Evolutionary conservation across 1,140 invertebrate species (phyloP).

Genomic region (Riptortus pedestris): DNA sequence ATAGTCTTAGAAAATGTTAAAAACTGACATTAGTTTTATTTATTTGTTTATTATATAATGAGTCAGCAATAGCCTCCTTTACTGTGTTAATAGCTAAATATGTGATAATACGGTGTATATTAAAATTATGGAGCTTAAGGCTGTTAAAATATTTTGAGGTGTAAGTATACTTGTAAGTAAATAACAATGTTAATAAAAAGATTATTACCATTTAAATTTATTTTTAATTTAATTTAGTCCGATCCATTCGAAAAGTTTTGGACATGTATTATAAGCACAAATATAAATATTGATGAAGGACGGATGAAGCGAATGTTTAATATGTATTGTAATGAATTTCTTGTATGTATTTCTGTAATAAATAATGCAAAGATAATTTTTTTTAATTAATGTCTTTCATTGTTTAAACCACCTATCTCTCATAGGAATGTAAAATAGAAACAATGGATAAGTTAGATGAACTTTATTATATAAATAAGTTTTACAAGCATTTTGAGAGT

Average conservation of each 20-base stretch:
- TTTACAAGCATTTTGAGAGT: no score
- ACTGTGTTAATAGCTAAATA: constrained; percentile 23
- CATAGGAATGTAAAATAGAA: no score
- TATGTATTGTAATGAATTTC: constrained; percentile 21
- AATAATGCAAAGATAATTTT: constrained; percentile 25
- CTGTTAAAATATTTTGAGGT: constrained; percentile 20
- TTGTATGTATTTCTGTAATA: constrained; percentile 29
- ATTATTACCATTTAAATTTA: constrained; percentile 9
- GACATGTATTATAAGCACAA: constrained; percentile 21
- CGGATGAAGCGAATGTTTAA: constrained; percentile 6
- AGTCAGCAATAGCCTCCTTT: constrained; percentile 22
- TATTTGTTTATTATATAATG: constrained; percentile 9
- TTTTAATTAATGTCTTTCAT: constrained; percentile 7
- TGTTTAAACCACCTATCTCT: no score
- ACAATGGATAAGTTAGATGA: no score
- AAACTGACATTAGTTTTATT: not conserved
- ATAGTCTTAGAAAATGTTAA: constrained; percentile 13
- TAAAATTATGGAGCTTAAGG: constrained; percentile 23
- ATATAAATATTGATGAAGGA: constrained; percentile 16
- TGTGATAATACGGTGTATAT: constrained; percentile 12
- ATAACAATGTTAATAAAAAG: not conserved
- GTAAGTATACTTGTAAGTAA: constrained; percentile 8
- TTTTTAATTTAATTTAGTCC: constrained; percentile 6
- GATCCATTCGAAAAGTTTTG: not conserved
- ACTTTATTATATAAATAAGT: no score